Conservation (phyloP, 1,140 invertebrate species). For the Dolichoris vasculosae region DNA sequence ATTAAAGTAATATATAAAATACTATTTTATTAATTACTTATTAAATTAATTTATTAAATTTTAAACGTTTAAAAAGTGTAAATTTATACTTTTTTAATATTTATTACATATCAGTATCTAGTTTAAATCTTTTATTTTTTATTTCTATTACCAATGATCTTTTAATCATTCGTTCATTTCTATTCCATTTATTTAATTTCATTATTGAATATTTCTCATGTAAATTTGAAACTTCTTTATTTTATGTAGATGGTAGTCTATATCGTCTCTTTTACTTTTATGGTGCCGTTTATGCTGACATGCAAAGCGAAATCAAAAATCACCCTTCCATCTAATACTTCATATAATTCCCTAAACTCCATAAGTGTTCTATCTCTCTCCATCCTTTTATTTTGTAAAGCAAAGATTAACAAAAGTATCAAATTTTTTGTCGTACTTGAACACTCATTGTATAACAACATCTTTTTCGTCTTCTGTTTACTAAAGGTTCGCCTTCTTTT, state of each 20-base stretch:
- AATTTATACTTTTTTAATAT: too few relatives aligned
- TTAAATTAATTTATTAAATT: too few relatives aligned
- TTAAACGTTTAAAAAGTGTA: too few relatives aligned
- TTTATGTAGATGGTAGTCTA: not conserved
- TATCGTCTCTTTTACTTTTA: not conserved
- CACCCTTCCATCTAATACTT: conserved; percentile 39
- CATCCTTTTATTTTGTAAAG: not conserved
- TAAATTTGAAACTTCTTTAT: not conserved
- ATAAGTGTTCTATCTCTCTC: not conserved
- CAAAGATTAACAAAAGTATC: conserved; percentile 1
- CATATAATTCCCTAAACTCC: not conserved
- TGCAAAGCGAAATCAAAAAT: conserved; percentile 30
- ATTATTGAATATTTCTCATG: not conserved
- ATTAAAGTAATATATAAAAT: too few relatives aligned
- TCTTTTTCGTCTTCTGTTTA: too few relatives aligned
- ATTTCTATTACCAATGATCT: too few relatives aligned
- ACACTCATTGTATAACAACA: not conserved
- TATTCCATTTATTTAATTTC: not conserved
- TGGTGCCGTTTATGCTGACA: conserved; percentile 23
- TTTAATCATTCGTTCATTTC: too few relatives aligned
- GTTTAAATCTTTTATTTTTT: too few relatives aligned
- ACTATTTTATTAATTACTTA: too few relatives aligned
- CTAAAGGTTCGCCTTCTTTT: too few relatives aligned
- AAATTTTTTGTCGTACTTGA: conserved; percentile 18
- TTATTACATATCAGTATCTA: too few relatives aligned